Conservation (phyloP, 1,140 invertebrate genomes). For the Drosophila neocordata region DNA sequence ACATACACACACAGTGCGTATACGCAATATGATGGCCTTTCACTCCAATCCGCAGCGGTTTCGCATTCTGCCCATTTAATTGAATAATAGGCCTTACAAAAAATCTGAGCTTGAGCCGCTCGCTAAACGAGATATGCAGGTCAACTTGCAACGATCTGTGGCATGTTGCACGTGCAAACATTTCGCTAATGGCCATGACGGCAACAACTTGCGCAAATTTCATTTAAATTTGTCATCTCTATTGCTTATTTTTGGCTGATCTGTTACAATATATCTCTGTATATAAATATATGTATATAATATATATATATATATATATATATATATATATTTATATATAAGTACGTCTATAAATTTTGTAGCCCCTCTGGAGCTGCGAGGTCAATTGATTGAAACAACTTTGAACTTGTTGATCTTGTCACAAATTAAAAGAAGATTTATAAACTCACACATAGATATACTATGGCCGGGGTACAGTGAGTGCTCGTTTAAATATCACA, state of each 20-base stretch:
- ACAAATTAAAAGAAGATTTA: slow-evolving; percentile 83
- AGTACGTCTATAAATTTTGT: slow-evolving; percentile 34
- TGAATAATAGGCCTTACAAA: slow-evolving; percentile 68
- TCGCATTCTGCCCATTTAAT: slow-evolving; percentile 56
- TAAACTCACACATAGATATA: slow-evolving; percentile 58
- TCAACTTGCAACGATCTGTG: slow-evolving; percentile 47
- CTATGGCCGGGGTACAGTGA: slow-evolving; percentile 41
- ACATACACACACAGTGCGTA: slow-evolving; percentile 56
- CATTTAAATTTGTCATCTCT: slow-evolving; percentile 49
- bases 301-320: slow-evolving; percentile 29
- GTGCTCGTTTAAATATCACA: neutral
- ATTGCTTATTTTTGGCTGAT: slow-evolving; percentile 54
- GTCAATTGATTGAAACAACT: slow-evolving; percentile 83
- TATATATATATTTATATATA: neutral
- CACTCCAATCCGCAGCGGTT: slow-evolving; percentile 49
- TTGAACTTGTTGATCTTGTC: slow-evolving; percentile 83
- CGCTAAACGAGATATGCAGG: slow-evolving; percentile 63
- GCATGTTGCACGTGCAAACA: slow-evolving; percentile 64
- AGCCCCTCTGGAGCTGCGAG: slow-evolving; percentile 73
- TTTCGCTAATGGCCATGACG: slow-evolving; percentile 24
- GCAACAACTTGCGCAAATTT: slow-evolving; percentile 58
- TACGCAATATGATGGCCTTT: slow-evolving; percentile 68
- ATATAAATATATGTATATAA: neutral
- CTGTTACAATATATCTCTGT: slow-evolving; percentile 72
- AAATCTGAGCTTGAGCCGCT: slow-evolving; percentile 52